Evolutionary conservation across 1,140 invertebrate genomes (phyloP).

Genomic region (Drosophila prosaltans): DNA sequence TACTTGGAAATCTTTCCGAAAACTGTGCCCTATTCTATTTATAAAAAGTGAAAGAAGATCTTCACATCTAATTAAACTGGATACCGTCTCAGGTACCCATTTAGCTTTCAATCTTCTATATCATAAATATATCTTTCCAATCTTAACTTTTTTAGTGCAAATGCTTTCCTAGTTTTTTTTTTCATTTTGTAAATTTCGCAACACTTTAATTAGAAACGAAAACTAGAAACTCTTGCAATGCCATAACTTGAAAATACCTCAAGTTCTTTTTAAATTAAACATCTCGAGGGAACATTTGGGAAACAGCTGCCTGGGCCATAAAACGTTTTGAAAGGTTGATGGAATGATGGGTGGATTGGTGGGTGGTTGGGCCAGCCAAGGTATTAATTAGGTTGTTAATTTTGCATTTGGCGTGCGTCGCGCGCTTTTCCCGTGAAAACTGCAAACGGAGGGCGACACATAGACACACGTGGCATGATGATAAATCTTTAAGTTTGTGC

Average conservation of each 20-base stretch:
- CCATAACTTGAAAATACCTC: background rate
- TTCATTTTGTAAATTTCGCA: no score
- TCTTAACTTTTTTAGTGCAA: no score
- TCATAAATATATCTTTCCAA: no score
- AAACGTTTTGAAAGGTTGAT: slow-evolving; percentile 15
- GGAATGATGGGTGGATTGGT: slow-evolving; percentile 27
- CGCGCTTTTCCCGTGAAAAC: slow-evolving; percentile 72
- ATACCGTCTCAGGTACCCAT: no score
- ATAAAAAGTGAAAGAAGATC: no score
- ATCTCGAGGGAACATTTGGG: slow-evolving; percentile 18
- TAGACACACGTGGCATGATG: slow-evolving; percentile 64
- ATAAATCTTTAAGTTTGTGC: slow-evolving; percentile 73
- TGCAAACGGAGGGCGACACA: slow-evolving; percentile 36
- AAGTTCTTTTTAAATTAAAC: background rate
- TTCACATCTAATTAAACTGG: no score
- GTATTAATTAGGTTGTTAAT: slow-evolving; percentile 81
- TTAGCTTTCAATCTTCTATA: no score
- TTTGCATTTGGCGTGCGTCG: slow-evolving; percentile 78
- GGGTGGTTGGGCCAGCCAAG: slow-evolving; percentile 49
- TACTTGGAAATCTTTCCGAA: no score
- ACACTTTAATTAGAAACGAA: no score
- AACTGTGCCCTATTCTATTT: no score
- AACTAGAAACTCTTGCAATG: background rate
- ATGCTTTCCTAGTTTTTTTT: no score
- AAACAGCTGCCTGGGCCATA: slow-evolving; percentile 46